phyloP scores from a whole-genome alignment of 2,888 invertebrate genomes.

The Catocala fraxini region DNA sequence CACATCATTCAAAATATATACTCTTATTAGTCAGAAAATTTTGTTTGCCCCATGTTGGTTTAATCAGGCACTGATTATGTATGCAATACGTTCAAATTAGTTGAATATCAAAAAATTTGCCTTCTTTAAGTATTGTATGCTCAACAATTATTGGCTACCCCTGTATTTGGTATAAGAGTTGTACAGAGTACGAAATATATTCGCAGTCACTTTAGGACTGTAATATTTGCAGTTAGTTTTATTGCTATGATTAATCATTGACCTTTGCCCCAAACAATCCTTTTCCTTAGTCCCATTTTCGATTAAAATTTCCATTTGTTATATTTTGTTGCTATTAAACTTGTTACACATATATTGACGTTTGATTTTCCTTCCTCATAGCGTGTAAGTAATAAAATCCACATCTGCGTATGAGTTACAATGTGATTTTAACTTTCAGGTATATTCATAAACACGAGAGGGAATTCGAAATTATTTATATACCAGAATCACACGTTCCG shows the following conservation, averaged over 20 bases:
- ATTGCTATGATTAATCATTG: not conserved
- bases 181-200: not conserved
- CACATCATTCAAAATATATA: no score
- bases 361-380: slow-evolving; percentile 63
- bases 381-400: slow-evolving; percentile 6
- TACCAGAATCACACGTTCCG: slow-evolving; percentile 85
- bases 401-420: slow-evolving; percentile 41
- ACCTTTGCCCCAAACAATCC: not conserved
- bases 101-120: no score
- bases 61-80: no score
- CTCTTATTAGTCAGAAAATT: no score
- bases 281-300: slow-evolving; percentile 4
- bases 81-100: no score
- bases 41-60: no score
- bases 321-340: slow-evolving; percentile 28
- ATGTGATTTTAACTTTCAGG: slow-evolving; percentile 69
- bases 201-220: not conserved
- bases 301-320: not conserved
- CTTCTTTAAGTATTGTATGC: no score
- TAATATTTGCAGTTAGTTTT: not conserved
- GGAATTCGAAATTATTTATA: slow-evolving; percentile 83
- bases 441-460: slow-evolving; percentile 84
- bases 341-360: slow-evolving; percentile 28
- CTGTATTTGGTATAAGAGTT: not conserved
- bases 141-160: no score